Evolutionary conservation across 2,113 vertebrate genomes (phyloP), one percentile per base, ranked within the genome.

Genomic region (Anas platyrhynchos): DNA sequence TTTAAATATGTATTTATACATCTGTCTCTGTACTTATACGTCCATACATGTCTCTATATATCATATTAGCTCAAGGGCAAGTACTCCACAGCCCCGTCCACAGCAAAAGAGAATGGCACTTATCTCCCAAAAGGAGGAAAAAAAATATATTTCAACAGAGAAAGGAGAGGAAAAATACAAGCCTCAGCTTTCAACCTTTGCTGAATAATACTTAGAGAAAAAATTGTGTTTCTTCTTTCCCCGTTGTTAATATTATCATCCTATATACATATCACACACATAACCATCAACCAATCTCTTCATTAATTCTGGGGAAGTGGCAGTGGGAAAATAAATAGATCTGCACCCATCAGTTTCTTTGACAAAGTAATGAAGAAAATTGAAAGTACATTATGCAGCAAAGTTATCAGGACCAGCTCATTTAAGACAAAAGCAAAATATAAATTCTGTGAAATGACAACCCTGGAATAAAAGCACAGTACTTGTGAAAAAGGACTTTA

Each of bases 261-360:
- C 31, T 69, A 23, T 0, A 0, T 4, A 65, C 5, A 44, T 7
- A 41, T 4, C 27, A 3, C 3, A 43, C 1, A 5, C 23, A 74
- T 20, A 62, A 69, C 9, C 11, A 18, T 23, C 36, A 86, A 36
- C 5, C 43, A 62, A 38, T 32, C 67, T 66, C 48, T 52, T 11
- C 16, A 66, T 31, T 66, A 59, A 77, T 23, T 32, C 13, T 1
- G 2, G 0, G 2, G 0, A 48, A 21, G 46, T 22, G 20, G 46
- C 3, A 5, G 2, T 36, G 21, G 13, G 71, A 76, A 71, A 76
- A 6, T 5, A 76, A 90, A 74, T 26, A 58, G 58, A 81, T 71
- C 50, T 54, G 41, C 15, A 48, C 9, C 29, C 16, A 54, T 29
- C 38, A 34, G 4, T 76, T 92, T 48, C 61, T 78, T 56, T 9